Percentiles rank a stretch among this genome's conserved stretches.
These are phyloP conservation scores for Halocynthia aurantium DNA, from an alignment of 23 tunicate species.

Conservation along the genomic window DNA sequence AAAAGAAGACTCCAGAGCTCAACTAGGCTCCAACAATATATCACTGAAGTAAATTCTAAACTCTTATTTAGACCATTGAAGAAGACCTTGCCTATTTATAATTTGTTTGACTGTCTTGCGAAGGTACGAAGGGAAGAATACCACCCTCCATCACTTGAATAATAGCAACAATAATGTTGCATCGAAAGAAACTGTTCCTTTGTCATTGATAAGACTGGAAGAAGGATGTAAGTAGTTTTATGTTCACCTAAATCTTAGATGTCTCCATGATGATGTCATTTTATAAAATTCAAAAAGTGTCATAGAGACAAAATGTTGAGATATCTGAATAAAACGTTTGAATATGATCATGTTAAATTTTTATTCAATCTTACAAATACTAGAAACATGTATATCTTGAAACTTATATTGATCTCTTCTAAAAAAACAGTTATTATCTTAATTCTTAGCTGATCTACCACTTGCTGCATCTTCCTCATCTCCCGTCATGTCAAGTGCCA, in stretches of 20 bases:
- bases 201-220: slow-evolving; percentile 35
- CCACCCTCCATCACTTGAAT: background rate
- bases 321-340: too few species aligned
- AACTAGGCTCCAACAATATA: background rate
- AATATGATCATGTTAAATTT: too few species aligned
- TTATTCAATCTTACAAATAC: too few species aligned
- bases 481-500: slow-evolving; percentile 15
- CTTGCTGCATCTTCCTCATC: slow-evolving; percentile 17
- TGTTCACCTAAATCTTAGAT: too few species aligned
- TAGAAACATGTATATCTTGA: too few species aligned
- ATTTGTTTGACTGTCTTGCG: too few species aligned
- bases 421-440: background rate
- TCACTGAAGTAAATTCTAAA: background rate
- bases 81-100: too few species aligned
- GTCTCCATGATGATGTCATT: too few species aligned
- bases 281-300: too few species aligned
- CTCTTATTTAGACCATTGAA: background rate
- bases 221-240: slow-evolving; percentile 28
- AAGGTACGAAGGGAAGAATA: too few species aligned
- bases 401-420: background rate
- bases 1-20: background rate
- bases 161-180: slow-evolving; percentile 3
- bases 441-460: slow-evolving; percentile 12
- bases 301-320: too few species aligned
- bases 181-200: slow-evolving; percentile 28